Conservation (phyloP, 2,113 vertebrate genomes). For the Tympanuchus pallidicinctus region DNA sequence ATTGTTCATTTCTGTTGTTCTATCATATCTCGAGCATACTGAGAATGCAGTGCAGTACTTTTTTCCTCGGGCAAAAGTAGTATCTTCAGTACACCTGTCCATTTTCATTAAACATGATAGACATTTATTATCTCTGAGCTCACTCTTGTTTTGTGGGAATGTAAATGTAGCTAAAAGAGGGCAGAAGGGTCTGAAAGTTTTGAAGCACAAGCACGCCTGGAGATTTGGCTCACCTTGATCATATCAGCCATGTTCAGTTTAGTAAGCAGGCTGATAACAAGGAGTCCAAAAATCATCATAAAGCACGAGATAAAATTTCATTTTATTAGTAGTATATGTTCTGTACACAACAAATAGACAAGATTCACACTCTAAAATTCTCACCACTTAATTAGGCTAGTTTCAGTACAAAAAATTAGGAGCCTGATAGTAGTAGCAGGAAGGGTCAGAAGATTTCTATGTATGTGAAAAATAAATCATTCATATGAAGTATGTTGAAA, state of each 20-base stretch:
- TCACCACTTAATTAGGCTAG: slow-evolving; percentile 1
- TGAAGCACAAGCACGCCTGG: background rate
- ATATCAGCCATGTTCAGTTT: background rate
- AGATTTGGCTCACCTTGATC: background rate
- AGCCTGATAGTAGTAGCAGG: background rate
- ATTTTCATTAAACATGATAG: background rate
- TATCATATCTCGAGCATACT: background rate
- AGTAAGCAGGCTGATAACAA: background rate
- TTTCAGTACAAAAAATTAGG: slow-evolving; percentile 10
- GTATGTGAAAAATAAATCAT: background rate
- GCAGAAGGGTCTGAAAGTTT: background rate
- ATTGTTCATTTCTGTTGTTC: background rate
- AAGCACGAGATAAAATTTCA: background rate
- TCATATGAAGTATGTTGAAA: background rate
- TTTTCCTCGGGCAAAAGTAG: background rate
- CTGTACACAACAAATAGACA: background rate
- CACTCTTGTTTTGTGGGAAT: background rate
- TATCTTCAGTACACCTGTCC: background rate
- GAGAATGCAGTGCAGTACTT: background rate
- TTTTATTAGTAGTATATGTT: background rate
- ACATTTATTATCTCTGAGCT: background rate
- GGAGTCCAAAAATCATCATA: background rate
- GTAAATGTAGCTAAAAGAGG: background rate
- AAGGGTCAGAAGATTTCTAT: background rate
- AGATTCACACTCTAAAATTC: background rate